Evolutionary conservation across 2,113 vertebrate species (phyloP), one percentile per base, ranked within the genome.

Genomic region (Tupaia chinensis): DNA sequence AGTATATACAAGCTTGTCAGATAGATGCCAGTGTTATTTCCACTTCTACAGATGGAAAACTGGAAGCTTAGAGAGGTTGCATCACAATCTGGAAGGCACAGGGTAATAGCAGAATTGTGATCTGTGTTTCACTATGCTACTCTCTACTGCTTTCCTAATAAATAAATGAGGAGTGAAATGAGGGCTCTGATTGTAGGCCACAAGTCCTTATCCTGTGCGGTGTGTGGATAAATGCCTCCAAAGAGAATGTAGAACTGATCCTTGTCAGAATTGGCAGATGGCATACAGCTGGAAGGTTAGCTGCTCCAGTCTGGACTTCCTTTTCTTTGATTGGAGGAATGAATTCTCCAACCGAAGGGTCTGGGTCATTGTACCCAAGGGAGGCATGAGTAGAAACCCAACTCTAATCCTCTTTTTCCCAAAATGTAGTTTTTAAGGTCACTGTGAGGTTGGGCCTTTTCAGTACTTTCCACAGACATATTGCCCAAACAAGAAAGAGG

Each of bases 401-500:
- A 65, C 9, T 65, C n/a, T 20, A 83, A 3, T 53, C 15, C 11
- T 72, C 79, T 16, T 92, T 74, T 95, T 73, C 92, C 78, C 95
- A 94, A 86, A 74, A 70, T 54, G 23, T 53, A 78, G 82, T 92
- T 82, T 80, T 68, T 86, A 58, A 93, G 84, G 85, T 95, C 97
- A 96, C 69, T 80, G 32, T 53, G 60, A 97, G 82, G 73, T 83
- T 79, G 27, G n/a, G 14, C 68, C 54, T 32, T 96, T 82, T 94
- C 66, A 95, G 91, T 82, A 34, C 66, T 93, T 93, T 80, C 85
- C 76, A 72, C 25, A 34, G 87, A 95, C 84, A 60, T 92, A 92
- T 96, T 93, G 94, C 93, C 82, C 54, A 68, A 95, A 94, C 89
- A 97, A 98, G 87, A 97, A 93, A 95, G 81, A 98, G 93, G 96